Base-by-base conservation (phyloP, 1,140 invertebrate genomes). In the Hyles vespertilio region DNA sequence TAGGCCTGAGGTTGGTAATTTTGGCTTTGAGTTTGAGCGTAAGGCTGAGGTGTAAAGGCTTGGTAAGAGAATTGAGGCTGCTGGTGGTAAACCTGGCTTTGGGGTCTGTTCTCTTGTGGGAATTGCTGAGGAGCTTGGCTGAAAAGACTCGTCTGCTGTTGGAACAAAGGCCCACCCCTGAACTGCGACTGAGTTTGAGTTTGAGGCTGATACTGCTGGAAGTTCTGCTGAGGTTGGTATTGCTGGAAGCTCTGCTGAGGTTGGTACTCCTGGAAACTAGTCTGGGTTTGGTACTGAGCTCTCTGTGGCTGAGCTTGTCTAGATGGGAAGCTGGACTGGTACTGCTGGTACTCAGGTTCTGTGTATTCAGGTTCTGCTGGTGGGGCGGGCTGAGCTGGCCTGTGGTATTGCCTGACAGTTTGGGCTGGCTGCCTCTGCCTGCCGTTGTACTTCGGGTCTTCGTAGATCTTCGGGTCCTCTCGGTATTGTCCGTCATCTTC, bases 401-500 rank as follows among this genome's bases (percentile, higher is more conserved):
- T 74, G 61, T 84, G 79, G 79, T 70, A 83, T 67, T 81, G 86
- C 54, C 75, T 73, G 65, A 81, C 66, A 32, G 72, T 56, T 46
- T 67, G 60, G 3, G 64, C 58, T n/a, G 84, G 76, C 62, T 48
- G 67, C 76, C 69, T 77, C 89, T 40, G 92, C 33, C 54, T 46
- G 50, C 90, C 91, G 64, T 93, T 94, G 80, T 91, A 94, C 61
- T 92, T 92, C 5, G 93, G 92, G 71, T 94, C 92, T 63, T 94
- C 94, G 80, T 95, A 93, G 45, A 95, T 90, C n/a, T 91, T 91
- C 0, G 95, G 95, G 77, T 96, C 95, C 73, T 96, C 95, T 36
- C 94, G 90, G 77, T 96, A 96, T 67, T 96, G 95, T 0, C 95
- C 95, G 69, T 96, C 95, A 72, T 96, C 95, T 66, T 94, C 90